A percentile compares a stretch with the other conserved stretches of the same genome.
Conservation (phyloP, 2,797 vertebrate genomes). For the Sandelia bainsii region DNA sequence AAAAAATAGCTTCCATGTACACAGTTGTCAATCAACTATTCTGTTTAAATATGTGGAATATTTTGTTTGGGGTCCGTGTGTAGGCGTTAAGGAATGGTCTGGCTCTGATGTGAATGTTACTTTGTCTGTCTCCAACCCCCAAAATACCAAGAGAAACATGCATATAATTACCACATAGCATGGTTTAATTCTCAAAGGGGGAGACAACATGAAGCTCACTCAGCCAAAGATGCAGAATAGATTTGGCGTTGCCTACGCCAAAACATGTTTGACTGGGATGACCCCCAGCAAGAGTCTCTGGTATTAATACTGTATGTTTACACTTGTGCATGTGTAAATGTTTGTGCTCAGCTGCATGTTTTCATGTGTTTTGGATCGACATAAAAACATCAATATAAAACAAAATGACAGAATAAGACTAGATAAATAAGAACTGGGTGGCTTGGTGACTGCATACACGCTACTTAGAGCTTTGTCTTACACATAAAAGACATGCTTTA, state of each 20-base stretch:
- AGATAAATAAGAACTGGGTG: slow-evolving; percentile 30
- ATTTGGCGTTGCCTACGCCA: slow-evolving; percentile 32
- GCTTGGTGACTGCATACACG: neutral
- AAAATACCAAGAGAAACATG: slow-evolving; percentile 76
- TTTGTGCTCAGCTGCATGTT: slow-evolving; percentile 5
- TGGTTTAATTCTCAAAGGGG: slow-evolving; percentile 69
- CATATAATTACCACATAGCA: slow-evolving; percentile 73
- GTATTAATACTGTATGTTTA: slow-evolving; percentile 5
- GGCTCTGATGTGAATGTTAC: slow-evolving; percentile 71
- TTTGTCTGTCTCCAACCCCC: slow-evolving; percentile 75
- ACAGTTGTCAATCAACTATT: slow-evolving; percentile 64
- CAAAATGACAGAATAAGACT: slow-evolving; percentile 25
- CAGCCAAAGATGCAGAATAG: slow-evolving; percentile 53
- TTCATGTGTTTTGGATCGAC: slow-evolving; percentile 26
- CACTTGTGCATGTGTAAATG: neutral
- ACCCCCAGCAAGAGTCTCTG: slow-evolving; percentile 4
- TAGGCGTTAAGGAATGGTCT: slow-evolving; percentile 69
- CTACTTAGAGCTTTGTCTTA: neutral
- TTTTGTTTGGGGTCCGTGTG: slow-evolving; percentile 70
- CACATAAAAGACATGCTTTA: neutral
- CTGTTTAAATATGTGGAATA: slow-evolving; percentile 66
- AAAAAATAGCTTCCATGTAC: slow-evolving; percentile 55
- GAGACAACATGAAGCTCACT: slow-evolving; percentile 53
- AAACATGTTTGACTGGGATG: slow-evolving; percentile 23
- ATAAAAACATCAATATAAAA: neutral